Evolutionary conservation across 2,888 invertebrate species (phyloP).

Genomic region (Pollenia griseotomentosa): DNA sequence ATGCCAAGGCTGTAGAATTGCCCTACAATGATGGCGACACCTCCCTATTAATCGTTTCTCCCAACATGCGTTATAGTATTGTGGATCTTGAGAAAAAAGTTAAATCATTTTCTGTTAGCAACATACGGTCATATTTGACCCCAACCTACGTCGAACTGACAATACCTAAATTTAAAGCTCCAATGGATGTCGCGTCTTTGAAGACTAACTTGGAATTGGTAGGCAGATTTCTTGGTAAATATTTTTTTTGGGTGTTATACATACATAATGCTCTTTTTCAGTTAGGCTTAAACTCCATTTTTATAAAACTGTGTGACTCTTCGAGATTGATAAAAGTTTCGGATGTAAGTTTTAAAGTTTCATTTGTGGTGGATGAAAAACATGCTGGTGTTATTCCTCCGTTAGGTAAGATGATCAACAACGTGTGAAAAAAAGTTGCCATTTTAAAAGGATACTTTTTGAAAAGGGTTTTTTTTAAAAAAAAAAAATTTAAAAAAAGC

Average conservation of each 20-base stretch:
- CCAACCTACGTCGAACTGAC: background rate
- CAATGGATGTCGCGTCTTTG: background rate
- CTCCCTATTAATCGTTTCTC: background rate
- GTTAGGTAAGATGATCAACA: background rate
- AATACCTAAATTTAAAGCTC: background rate
- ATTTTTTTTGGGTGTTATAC: too few species aligned
- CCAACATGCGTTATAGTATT: background rate
- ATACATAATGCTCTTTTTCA: too few species aligned
- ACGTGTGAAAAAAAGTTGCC: too few species aligned
- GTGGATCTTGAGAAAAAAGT: background rate
- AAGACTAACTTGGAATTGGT: background rate
- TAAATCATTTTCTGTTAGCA: background rate
- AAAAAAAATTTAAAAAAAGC: too few species aligned
- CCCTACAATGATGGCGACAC: background rate
- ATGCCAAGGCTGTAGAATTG: background rate
- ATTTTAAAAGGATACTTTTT: too few species aligned
- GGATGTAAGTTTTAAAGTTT: background rate
- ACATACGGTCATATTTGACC: background rate
- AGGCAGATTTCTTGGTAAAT: background rate
- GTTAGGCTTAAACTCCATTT: too few species aligned
- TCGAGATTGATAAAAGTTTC: background rate
- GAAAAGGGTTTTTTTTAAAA: too few species aligned
- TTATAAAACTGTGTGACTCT: too few species aligned
- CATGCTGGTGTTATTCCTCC: background rate
- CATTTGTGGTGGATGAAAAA: background rate